Conservation (phyloP, 2,888 invertebrate genomes). For the Eupithecia subumbrata region DNA sequence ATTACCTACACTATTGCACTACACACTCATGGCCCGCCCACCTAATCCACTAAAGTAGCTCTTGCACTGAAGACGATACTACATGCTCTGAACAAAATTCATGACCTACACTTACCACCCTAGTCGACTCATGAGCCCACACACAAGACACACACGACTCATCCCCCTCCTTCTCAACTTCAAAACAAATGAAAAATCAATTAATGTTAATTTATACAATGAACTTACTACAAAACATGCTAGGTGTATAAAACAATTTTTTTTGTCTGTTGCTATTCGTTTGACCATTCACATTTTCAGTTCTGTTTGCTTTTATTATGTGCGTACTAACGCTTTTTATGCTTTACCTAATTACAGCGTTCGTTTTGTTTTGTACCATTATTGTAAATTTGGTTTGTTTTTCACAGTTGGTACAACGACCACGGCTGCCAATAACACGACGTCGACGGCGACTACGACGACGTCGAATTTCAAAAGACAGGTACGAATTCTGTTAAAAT, state of each 20-base stretch:
- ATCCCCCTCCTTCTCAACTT: no score
- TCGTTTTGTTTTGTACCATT: background rate
- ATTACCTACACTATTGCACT: no score
- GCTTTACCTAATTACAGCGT: background rate
- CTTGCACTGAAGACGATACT: no score
- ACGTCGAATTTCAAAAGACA: conserved; percentile 83
- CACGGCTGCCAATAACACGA: conserved; percentile 75
- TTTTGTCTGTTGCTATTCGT: background rate
- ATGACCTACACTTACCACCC: no score
- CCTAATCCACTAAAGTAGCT: no score
- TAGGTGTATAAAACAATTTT: background rate
- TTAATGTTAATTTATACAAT: no score
- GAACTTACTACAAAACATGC: background rate
- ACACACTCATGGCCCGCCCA: no score
- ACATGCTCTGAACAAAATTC: no score
- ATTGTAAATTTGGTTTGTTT: conserved; percentile 22
- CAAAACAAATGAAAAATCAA: background rate
- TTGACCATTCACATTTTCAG: background rate
- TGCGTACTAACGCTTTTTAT: conserved; percentile 23
- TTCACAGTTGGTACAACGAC: conserved; percentile 76
- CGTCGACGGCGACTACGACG: conserved; percentile 75
- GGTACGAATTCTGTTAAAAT: conserved; percentile 45
- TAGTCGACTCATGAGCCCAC: no score
- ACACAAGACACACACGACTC: no score
- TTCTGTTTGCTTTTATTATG: conserved; percentile 13